Conservation (phyloP, 2,888 invertebrate genomes). For the Zelleria hepariella region DNA sequence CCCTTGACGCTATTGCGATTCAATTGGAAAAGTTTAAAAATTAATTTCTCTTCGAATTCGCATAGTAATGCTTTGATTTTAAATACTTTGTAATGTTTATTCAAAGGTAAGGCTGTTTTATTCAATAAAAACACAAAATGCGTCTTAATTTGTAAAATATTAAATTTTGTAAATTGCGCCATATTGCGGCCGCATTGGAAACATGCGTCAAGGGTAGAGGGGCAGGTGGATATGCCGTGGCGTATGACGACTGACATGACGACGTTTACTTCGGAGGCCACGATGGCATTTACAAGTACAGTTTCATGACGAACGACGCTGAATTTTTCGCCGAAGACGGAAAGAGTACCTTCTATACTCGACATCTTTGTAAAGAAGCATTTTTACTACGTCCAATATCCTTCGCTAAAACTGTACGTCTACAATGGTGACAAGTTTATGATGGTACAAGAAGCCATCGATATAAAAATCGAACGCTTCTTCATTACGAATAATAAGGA, state of each 20-base stretch:
- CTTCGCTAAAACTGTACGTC: conserved; percentile 40
- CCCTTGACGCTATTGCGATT: no score
- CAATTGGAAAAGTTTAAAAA: no score
- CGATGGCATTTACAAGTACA: conserved; percentile 57
- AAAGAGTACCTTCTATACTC: conserved; percentile 56
- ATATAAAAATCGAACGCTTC: conserved; percentile 47
- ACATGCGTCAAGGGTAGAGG: no score
- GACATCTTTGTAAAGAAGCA: conserved; percentile 40
- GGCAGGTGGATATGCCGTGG: conserved; percentile 56
- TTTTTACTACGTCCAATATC: conserved; percentile 59
- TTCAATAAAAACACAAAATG: no score
- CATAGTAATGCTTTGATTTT: no score
- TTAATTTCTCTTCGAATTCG: no score
- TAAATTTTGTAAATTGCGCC: no score
- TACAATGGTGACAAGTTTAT: conserved; percentile 39
- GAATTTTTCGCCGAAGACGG: conserved; percentile 51
- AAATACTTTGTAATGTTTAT: no score
- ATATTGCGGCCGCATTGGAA: no score
- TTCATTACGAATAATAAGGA: conserved; percentile 38
- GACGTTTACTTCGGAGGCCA: conserved; percentile 57
- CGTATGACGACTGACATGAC: conserved; percentile 50
- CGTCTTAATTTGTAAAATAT: no score
- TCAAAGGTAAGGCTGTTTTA: no score
- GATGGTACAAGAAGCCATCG: conserved; percentile 35
- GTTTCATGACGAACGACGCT: conserved; percentile 40